Percentiles rank a stretch among this genome's conserved stretches.
Conservation (phyloP, 2,113 vertebrate genomes). For the Penelope pileata region DNA sequence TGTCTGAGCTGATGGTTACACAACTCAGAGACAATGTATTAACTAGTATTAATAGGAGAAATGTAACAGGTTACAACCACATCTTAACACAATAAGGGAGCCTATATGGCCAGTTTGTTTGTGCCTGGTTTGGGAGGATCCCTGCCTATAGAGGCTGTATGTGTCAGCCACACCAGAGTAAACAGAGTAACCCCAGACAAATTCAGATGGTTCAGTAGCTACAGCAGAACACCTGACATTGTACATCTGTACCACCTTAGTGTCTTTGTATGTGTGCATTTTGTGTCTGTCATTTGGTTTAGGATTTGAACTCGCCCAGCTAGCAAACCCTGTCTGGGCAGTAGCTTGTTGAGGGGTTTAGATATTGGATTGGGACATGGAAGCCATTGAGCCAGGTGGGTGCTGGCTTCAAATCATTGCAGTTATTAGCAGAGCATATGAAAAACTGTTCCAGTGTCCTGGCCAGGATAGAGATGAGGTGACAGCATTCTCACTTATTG, state of each 20-base stretch:
- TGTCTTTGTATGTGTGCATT: background rate
- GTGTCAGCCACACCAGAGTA: background rate
- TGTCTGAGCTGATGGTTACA: background rate
- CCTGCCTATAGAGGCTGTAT: background rate
- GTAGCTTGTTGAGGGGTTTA: background rate
- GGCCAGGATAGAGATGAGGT: background rate
- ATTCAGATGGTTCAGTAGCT: background rate
- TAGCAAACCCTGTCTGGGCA: background rate
- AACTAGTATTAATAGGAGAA: background rate
- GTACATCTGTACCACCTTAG: background rate
- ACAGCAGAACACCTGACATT: background rate
- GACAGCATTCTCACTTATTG: background rate
- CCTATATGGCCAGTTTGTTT: background rate
- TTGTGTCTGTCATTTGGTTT: background rate
- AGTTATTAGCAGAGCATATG: background rate
- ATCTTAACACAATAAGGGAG: background rate
- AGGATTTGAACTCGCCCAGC: background rate
- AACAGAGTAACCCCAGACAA: background rate
- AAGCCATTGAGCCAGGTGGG: background rate
- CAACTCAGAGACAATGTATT: background rate
- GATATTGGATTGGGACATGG: background rate
- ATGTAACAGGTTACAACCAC: background rate
- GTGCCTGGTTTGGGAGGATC: background rate
- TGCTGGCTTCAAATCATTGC: background rate
- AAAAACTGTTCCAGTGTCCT: background rate